phyloP scores from a whole-genome alignment of 2,888 invertebrate genomes.

The Macrophya alboannulata region DNA sequence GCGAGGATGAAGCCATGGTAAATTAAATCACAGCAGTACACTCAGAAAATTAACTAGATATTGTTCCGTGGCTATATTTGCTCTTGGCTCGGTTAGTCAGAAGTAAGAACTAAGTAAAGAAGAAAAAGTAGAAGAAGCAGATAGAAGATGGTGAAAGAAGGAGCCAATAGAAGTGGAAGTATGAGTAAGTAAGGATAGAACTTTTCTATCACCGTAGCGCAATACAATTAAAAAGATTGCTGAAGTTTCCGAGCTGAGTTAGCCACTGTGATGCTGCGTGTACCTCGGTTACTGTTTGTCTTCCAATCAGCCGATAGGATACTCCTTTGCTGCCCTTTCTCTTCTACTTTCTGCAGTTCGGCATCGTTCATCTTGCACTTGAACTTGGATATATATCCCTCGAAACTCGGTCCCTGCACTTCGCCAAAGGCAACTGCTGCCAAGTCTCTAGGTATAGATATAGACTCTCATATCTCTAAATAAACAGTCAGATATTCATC shows the following conservation, averaged over 20 bases:
- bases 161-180: constrained; percentile 45
- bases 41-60: constrained; percentile 68
- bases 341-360: background rate
- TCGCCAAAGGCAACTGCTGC: background rate
- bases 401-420: background rate
- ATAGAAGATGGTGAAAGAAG: constrained; percentile 44
- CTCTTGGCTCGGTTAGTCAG: constrained; percentile 58
- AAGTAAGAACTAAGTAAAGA: constrained; percentile 67
- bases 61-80: constrained; percentile 65
- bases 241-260: constrained; percentile 67
- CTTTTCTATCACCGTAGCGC: constrained; percentile 75
- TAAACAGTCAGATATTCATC: background rate
- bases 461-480: background rate
- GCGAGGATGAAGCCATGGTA: constrained; percentile 59
- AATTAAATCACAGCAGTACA: constrained; percentile 64
- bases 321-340: constrained; percentile 53
- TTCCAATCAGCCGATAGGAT: constrained; percentile 73
- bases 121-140: constrained; percentile 57
- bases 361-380: background rate
- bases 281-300: constrained; percentile 71
- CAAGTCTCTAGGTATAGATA: background rate
- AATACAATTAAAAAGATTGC: constrained; percentile 78
- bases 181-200: constrained; percentile 63
- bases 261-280: constrained; percentile 57
- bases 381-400: constrained; percentile 32